phyloP scores from a whole-genome alignment of 2,888 invertebrate species.

The Brachylomia viminalis region DNA sequence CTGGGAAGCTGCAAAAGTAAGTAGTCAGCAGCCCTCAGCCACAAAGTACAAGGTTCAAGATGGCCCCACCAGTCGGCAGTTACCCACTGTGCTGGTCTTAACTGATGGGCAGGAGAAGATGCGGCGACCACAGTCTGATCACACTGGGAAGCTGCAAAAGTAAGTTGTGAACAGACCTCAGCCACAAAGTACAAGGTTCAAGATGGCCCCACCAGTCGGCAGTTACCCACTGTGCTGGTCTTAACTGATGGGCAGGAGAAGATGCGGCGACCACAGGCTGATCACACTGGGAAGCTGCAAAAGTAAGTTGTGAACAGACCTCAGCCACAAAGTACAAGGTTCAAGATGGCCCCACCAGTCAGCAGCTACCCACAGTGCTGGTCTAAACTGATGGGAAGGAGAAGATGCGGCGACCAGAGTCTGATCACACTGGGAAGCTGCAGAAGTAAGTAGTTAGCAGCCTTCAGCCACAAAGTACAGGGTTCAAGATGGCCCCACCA shows the following conservation, averaged over 20 bases:
- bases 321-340: conserved; percentile 95
- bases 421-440: conserved; percentile 95
- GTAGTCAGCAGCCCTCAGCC: conserved; percentile 87
- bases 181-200: too few species aligned
- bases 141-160: conserved; percentile 95
- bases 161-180: conserved; percentile 69
- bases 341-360: conserved; percentile 96
- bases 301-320: background rate
- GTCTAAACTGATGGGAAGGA: conserved; percentile 96
- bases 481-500: too few species aligned
- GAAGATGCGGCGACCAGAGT: conserved; percentile 94
- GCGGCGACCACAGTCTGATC: conserved; percentile 95
- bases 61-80: conserved; percentile 97
- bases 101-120: conserved; percentile 95
- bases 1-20: too few species aligned
- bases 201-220: too few species aligned
- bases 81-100: conserved; percentile 97
- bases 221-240: too few species aligned
- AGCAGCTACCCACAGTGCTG: conserved; percentile 97
- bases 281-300: too few species aligned
- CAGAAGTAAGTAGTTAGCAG: conserved; percentile 89
- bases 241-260: too few species aligned
- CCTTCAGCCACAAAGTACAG: too few species aligned
- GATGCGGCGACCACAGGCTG: too few species aligned
- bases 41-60: conserved; percentile 95